Evolutionary conservation across 2,888 invertebrate species (phyloP), one percentile per base, ranked within the genome.

Genomic region (Sympetrum striolatum): DNA sequence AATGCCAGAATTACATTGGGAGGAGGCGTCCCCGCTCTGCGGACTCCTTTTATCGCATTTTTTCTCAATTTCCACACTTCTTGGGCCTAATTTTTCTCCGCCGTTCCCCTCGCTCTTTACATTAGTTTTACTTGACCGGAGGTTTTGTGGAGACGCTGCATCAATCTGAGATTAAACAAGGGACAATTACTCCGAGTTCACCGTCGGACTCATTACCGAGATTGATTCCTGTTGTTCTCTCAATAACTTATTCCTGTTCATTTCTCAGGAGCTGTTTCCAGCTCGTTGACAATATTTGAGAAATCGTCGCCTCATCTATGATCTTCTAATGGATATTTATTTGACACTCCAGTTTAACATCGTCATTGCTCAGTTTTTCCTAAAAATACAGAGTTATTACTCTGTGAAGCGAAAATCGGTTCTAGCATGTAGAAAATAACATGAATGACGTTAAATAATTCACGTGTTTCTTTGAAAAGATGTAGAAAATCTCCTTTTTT

Each of bases 61-160:
- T 86, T 86, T 86, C 86, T 60, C 86, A 86, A 86, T 86, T 86
- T 86, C 86, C 86, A 60, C 86, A 86, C 86, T 60, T 86, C 86
- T 58, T 37, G 37, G 86, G 58, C 60, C 86, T 86, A 86, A 86
- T 86, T 86, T 86, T 86, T 86, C 86, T 86, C 86, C 12, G 37
- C 37, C 86, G 58, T 44, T 22, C 82, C 58, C 22, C 58, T 58
- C 64, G 60, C 60, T 86, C 60, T 64, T 64, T 82, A 31, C 44
- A 18, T 82, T 15, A 58, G 31, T 53, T 60, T 86, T 60, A 35
- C 60, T 86, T 64, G 86, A 37, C 58, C 35, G 82, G 8, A 35
- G 53, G 82, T 58, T 44, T n/a, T 44, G 44, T n/a, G n/a, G 22
- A n/a, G 81, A 39, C 4, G 81, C 48, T 80, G 80, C 25, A 31